Percentiles rank a stretch among this genome's conserved stretches.
Evolutionary conservation across 2,113 vertebrate genomes (phyloP).

Genomic region (Rhizomys pruinosus): DNA sequence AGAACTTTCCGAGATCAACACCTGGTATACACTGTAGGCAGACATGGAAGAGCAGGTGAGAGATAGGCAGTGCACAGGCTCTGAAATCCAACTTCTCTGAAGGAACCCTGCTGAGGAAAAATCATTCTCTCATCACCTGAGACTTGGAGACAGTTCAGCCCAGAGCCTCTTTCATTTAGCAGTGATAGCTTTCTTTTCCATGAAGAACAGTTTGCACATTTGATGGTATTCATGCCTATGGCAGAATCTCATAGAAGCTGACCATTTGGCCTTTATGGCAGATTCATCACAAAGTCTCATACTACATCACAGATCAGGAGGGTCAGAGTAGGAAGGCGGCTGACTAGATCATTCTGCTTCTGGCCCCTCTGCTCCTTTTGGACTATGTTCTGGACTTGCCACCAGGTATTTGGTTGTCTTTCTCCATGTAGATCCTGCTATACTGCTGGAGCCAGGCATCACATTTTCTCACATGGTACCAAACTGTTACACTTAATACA

Average conservation of each 20-base stretch:
- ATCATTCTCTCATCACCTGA: not conserved
- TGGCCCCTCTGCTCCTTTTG: not conserved
- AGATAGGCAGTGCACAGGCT: accelerated
- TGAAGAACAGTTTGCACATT: not conserved
- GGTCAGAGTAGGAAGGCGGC: not conserved
- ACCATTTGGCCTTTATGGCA: not conserved
- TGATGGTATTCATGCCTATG: not conserved
- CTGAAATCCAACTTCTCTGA: not conserved
- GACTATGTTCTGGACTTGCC: too few species aligned
- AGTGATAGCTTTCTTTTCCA: not conserved
- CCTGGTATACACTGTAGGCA: not conserved
- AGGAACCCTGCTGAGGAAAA: not conserved
- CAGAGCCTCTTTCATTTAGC: not conserved
- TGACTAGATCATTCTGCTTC: not conserved
- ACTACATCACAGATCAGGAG: not conserved
- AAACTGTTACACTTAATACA: not conserved
- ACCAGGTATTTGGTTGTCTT: not conserved
- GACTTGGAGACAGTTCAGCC: too few species aligned
- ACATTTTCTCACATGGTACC: not conserved
- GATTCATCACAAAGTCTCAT: not conserved
- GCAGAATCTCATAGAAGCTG: accelerated
- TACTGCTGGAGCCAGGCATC: too few species aligned
- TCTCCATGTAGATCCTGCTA: not conserved
- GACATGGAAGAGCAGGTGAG: not conserved
- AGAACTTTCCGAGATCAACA: not conserved